Conservation (phyloP, 2,113 vertebrate species). For the Entelurus aequoreus region DNA sequence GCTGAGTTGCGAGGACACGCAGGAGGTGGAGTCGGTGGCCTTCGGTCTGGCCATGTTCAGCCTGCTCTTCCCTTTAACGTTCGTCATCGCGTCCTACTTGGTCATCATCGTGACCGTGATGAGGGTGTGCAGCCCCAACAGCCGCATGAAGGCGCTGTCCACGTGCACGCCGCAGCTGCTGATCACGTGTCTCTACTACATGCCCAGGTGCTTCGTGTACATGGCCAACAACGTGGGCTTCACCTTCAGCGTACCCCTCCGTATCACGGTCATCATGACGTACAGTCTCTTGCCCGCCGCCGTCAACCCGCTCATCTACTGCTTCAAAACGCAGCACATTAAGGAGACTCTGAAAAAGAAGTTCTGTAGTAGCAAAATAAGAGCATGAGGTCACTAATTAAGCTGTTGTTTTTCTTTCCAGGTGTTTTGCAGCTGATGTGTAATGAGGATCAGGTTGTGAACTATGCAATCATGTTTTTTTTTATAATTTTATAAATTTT, state of each 20-base stretch:
- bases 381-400: background rate
- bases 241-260: slow-evolving; percentile 26
- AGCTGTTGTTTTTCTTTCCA: no score
- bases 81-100: slow-evolving; percentile 57
- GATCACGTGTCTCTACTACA: slow-evolving; percentile 52
- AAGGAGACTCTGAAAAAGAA: slow-evolving; percentile 25
- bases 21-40: background rate
- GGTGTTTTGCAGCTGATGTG: no score
- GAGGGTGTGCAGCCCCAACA: slow-evolving; percentile 31
- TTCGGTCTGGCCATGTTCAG: slow-evolving; percentile 40
- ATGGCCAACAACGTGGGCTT: slow-evolving; percentile 36
- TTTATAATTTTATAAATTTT: no score
- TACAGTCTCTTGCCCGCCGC: slow-evolving; percentile 58
- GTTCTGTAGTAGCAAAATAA: background rate
- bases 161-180: slow-evolving; percentile 62
- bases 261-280: slow-evolving; percentile 46
- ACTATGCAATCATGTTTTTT: no score
- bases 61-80: slow-evolving; percentile 47
- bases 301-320: slow-evolving; percentile 62
- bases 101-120: slow-evolving; percentile 41
- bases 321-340: slow-evolving; percentile 59
- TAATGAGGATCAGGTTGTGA: no score
- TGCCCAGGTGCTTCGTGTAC: slow-evolving; percentile 60
- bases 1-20: slow-evolving; percentile 36
- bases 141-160: slow-evolving; percentile 38